Evolutionary conservation across 2,797 vertebrate genomes (phyloP).

Genomic region (Lophura swinhoii): DNA sequence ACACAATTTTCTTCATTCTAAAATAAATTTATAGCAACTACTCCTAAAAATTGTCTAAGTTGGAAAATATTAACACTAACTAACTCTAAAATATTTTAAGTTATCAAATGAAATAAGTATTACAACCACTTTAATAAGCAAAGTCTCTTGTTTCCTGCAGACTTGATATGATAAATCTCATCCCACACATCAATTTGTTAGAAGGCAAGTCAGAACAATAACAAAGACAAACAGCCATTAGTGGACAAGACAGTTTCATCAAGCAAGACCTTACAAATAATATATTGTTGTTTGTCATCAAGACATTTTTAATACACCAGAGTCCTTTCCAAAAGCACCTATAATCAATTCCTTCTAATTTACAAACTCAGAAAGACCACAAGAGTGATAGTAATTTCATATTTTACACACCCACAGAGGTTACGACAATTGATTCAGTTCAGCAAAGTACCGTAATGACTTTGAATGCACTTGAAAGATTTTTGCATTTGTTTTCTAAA

Average conservation of each 20-base stretch:
- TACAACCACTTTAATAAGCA: constrained; percentile 19
- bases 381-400: constrained; percentile 77
- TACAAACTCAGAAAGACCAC: constrained; percentile 60
- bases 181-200: constrained; percentile 62
- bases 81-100: constrained; percentile 26
- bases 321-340: constrained; percentile 68
- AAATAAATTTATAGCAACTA: constrained; percentile 23
- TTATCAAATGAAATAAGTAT: constrained; percentile 8
- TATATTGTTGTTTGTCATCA: constrained; percentile 75
- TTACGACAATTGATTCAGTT: constrained; percentile 78
- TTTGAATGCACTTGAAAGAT: constrained; percentile 82
- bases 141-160: constrained; percentile 30
- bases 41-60: neutral
- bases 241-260: constrained; percentile 73
- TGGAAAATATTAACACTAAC: constrained; percentile 20
- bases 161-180: constrained; percentile 47
- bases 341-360: constrained; percentile 80
- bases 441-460: constrained; percentile 76
- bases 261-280: constrained; percentile 70
- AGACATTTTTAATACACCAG: constrained; percentile 68
- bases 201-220: constrained; percentile 63
- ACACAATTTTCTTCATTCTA: neutral
- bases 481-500: constrained; percentile 80
- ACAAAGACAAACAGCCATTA: constrained; percentile 67
- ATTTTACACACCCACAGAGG: constrained; percentile 80